A percentile compares a stretch with the other conserved stretches of the same genome.
Conservation (phyloP, 2,888 invertebrate genomes). For the Stictocephala bisonia region DNA sequence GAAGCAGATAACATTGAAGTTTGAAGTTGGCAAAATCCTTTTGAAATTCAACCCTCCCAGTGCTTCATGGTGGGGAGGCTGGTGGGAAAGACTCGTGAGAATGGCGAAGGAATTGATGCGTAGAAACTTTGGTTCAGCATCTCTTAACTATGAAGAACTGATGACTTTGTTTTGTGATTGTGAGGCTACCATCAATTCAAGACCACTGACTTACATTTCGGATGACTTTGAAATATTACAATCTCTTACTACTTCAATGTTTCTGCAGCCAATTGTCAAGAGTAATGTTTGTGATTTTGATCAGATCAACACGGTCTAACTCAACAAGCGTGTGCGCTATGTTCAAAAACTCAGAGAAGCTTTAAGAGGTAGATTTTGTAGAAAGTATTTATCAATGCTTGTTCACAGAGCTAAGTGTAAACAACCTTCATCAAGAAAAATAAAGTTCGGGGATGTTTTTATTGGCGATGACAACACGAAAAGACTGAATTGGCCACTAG, state of each 20-base stretch:
- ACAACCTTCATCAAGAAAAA: not conserved
- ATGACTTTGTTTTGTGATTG: slow-evolving; percentile 43
- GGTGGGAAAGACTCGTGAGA: slow-evolving; percentile 60
- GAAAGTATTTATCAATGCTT: slow-evolving; percentile 1
- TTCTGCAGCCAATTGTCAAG: slow-evolving; percentile 3
- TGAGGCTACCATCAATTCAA: slow-evolving; percentile 44
- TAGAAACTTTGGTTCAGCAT: slow-evolving; percentile 41
- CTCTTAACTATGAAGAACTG: slow-evolving; percentile 45
- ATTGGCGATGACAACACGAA: not conserved
- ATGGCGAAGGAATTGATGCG: slow-evolving; percentile 44
- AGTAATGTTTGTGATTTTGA: slow-evolving; percentile 19
- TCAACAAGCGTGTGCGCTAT: not conserved
- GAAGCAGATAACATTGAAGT: slow-evolving; percentile 59
- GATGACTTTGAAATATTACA: slow-evolving; percentile 17
- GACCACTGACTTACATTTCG: slow-evolving; percentile 47
- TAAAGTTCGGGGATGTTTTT: not conserved
- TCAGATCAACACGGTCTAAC: not conserved
- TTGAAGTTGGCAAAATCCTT: slow-evolving; percentile 59
- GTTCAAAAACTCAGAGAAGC: not conserved
- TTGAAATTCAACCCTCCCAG: slow-evolving; percentile 62
- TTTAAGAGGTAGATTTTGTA: slow-evolving; percentile 8
- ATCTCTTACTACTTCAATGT: slow-evolving; percentile 45
- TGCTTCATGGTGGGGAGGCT: slow-evolving; percentile 57
- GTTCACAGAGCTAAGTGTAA: not conserved
- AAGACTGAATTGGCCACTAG: slow-evolving; percentile 29